Conservation (phyloP, 2,113 vertebrate genomes). For the Corythaixoides concolor region DNA sequence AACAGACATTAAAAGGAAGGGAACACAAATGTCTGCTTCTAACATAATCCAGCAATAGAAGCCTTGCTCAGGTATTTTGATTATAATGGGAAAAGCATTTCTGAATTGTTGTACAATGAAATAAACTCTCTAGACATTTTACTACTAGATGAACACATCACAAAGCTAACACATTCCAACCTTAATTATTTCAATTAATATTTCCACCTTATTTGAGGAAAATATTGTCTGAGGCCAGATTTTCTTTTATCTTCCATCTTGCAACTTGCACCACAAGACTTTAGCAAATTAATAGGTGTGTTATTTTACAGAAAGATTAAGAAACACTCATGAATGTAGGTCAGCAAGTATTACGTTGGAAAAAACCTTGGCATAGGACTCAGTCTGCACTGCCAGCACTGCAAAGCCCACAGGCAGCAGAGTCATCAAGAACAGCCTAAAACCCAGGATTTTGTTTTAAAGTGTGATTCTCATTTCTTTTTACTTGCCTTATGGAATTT, state of each 20-base stretch:
- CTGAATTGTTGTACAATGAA: neutral
- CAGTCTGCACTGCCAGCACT: neutral
- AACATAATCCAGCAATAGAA: neutral
- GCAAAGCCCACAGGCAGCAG: conserved; percentile 32
- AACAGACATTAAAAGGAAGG: neutral
- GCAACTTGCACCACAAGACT: neutral
- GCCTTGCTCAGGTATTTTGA: neutral
- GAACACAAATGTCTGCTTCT: neutral
- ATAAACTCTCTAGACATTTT: neutral
- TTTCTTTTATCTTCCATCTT: conserved; percentile 41
- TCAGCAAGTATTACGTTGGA: conserved; percentile 45
- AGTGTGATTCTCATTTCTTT: neutral
- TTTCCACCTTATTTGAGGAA: conserved; percentile 20
- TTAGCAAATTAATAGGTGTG: conserved; percentile 53
- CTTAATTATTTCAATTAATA: conserved; percentile 10
- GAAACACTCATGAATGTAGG: conserved; percentile 58
- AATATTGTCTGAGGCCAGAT: conserved; percentile 47
- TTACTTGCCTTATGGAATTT: neutral
- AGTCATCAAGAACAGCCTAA: conserved; percentile 12
- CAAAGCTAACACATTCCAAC: neutral
- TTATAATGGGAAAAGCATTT: neutral
- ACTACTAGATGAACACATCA: neutral
- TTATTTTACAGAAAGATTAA: conserved; percentile 62
- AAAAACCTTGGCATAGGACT: conserved; percentile 14
- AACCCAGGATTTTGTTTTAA: neutral